Evolutionary conservation across 2,113 vertebrate species (phyloP), one percentile per base, ranked within the genome.

Genomic region (Scortum barcoo): DNA sequence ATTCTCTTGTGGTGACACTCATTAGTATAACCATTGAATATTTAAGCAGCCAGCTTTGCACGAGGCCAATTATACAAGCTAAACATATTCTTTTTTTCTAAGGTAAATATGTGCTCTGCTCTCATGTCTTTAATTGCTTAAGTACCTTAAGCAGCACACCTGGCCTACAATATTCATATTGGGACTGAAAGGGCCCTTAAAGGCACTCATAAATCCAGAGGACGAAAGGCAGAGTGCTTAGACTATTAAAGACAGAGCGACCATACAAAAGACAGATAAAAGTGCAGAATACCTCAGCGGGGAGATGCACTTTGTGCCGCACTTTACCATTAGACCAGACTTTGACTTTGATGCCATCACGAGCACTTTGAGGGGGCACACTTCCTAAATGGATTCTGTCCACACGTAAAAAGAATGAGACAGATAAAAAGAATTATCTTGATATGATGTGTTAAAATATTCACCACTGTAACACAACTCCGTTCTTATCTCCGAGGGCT

Each of bases 371-470:
- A 74, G 53, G 70, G 16, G 72, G 56, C 78, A 78, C 80, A 67
- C 54, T 62, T 72, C 63, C 76, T 86, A 76, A 92, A 89, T 90
- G 72, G 69, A 82, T 91, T 91, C 61, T 36, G 46, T 87, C 80
- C 73, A 44, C n/a, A 9, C 78, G 50, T 81, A 85, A 88, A 88
- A 89, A 92, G 54, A 81, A 22, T 38, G 24, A 86, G 83, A 90
- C 85, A 69, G 81, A 91, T 82, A 84, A 89, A 91, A 84, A 80
- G 50, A 88, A 84, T 91, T 76, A 93, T 90, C 78, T 85, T 48
- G 56, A 86, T 83, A 86, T 82, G 57, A 80, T 58, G 58, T 83
- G 61, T 11, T 93, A 73, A 90, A 93, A 92, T 90, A 93, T 93
- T 91, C 80, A 93, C 57, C 50, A 26, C 46, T 75, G 70, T 81